Evolutionary conservation across 2,797 vertebrate species (phyloP).

Genomic region (Pseudopleuronectes americanus): DNA sequence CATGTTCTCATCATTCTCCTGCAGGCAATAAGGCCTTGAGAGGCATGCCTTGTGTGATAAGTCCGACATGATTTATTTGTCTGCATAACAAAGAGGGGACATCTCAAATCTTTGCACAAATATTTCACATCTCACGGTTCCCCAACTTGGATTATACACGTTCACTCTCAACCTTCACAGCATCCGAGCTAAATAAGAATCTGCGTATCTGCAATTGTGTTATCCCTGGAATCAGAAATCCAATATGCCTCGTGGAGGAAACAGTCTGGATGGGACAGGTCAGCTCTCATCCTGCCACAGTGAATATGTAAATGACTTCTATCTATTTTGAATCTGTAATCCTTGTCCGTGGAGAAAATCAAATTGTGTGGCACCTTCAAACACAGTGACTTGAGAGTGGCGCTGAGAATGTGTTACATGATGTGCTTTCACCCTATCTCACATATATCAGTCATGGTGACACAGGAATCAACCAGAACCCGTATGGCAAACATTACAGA

Average conservation of each 20-base stretch:
- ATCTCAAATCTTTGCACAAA: slow-evolving; percentile 40
- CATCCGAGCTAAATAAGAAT: slow-evolving; percentile 45
- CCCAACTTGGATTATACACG: slow-evolving; percentile 37
- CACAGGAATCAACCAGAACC: slow-evolving; percentile 20
- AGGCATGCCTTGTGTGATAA: slow-evolving; percentile 40
- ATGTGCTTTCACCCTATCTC: slow-evolving; percentile 25
- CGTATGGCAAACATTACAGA: slow-evolving; percentile 24
- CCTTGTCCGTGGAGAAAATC: slow-evolving; percentile 50
- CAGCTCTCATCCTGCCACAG: slow-evolving; percentile 44
- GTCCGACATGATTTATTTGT: slow-evolving; percentile 62
- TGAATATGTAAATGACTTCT: slow-evolving; percentile 59
- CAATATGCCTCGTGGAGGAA: slow-evolving; percentile 58
- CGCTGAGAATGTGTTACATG: slow-evolving; percentile 17
- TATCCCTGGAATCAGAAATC: slow-evolving; percentile 57
- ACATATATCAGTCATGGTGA: slow-evolving; percentile 26
- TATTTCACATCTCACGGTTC: slow-evolving; percentile 51
- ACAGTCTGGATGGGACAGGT: slow-evolving; percentile 41
- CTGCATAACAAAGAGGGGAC: slow-evolving; percentile 47
- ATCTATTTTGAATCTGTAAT: slow-evolving; percentile 49
- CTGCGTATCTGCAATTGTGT: slow-evolving; percentile 36
- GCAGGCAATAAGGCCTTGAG: slow-evolving; percentile 60
- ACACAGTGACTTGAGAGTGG: slow-evolving; percentile 14
- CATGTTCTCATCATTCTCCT: slow-evolving; percentile 55
- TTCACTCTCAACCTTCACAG: slow-evolving; percentile 50
- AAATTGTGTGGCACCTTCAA: slow-evolving; percentile 34